phyloP scores from a whole-genome alignment of 2,797 vertebrate genomes.

The Crypturellus tataupa region DNA sequence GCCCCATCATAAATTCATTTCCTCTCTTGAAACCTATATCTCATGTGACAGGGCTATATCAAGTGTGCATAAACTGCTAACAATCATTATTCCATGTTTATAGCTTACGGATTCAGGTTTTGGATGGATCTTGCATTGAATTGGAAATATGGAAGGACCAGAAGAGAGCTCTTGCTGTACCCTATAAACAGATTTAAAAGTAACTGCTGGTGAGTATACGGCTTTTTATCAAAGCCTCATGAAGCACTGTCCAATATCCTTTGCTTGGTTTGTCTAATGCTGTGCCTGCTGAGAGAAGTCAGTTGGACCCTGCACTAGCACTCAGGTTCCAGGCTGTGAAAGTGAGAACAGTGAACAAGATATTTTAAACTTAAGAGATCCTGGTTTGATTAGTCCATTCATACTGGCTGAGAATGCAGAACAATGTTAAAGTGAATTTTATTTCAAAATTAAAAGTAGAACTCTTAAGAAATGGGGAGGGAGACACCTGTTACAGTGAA shows the following conservation, averaged over 20 bases:
- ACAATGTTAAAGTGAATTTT: neutral
- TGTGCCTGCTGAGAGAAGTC: neutral
- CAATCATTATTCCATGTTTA: neutral
- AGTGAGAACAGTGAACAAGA: neutral
- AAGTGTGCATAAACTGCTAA: neutral
- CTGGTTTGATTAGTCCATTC: neutral
- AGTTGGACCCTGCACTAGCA: neutral
- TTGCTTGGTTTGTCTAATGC: neutral
- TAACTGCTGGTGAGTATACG: neutral
- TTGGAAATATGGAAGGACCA: neutral
- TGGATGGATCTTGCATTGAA: neutral
- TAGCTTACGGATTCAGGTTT: neutral
- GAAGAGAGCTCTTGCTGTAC: neutral
- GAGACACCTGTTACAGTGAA: neutral
- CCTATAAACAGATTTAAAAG: neutral
- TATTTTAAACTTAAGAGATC: neutral
- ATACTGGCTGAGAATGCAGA: neutral
- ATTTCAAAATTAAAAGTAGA: neutral
- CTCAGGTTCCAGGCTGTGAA: neutral
- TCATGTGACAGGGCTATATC: neutral
- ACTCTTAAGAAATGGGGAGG: neutral
- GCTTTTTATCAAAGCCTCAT: neutral
- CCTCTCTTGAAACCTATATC: neutral
- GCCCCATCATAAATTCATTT: neutral
- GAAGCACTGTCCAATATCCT: neutral